phyloP scores from a whole-genome alignment of 2,797 vertebrate genomes.

The Emydoidea blandingii region DNA sequence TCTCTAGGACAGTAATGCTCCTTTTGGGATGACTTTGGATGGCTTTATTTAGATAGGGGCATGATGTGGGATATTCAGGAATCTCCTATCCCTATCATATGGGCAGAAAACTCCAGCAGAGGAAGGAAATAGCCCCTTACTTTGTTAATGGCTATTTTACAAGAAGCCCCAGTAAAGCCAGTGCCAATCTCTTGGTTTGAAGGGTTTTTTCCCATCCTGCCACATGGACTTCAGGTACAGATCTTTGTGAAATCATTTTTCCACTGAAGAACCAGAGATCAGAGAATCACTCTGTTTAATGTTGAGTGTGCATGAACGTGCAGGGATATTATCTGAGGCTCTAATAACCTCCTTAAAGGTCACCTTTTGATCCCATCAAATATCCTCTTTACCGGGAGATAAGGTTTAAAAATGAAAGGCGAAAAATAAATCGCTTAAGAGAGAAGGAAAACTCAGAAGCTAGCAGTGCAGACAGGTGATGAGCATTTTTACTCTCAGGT shows the following conservation, averaged over 20 bases:
- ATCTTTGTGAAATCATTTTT: slow-evolving; percentile 59
- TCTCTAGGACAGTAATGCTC: fast-evolving
- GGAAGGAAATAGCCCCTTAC: too few relatives aligned
- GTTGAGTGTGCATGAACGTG: slow-evolving; percentile 27
- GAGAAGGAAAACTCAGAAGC: neutral
- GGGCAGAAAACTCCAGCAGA: neutral
- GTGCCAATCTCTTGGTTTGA: slow-evolving; percentile 18
- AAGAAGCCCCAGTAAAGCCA: slow-evolving; percentile 8
- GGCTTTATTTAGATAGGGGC: slow-evolving; percentile 8
- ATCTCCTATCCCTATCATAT: neutral
- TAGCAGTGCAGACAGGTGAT: neutral
- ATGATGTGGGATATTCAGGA: neutral
- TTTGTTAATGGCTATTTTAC: neutral
- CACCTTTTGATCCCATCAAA: slow-evolving; percentile 61
- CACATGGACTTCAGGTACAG: slow-evolving; percentile 8
- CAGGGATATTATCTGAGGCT: slow-evolving; percentile 48
- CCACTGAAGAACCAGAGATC: slow-evolving; percentile 45
- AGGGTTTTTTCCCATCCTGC: slow-evolving; percentile 37
- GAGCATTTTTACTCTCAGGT: neutral
- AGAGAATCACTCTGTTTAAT: slow-evolving; percentile 38
- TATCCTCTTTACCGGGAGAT: slow-evolving; percentile 63
- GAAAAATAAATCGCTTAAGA: slow-evolving; percentile 65
- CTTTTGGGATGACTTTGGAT: neutral
- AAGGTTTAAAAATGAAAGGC: slow-evolving; percentile 70
- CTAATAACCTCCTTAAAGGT: slow-evolving; percentile 65